Conservation (phyloP, 2,797 vertebrate species). For the Tragelaphus eurycerus region DNA sequence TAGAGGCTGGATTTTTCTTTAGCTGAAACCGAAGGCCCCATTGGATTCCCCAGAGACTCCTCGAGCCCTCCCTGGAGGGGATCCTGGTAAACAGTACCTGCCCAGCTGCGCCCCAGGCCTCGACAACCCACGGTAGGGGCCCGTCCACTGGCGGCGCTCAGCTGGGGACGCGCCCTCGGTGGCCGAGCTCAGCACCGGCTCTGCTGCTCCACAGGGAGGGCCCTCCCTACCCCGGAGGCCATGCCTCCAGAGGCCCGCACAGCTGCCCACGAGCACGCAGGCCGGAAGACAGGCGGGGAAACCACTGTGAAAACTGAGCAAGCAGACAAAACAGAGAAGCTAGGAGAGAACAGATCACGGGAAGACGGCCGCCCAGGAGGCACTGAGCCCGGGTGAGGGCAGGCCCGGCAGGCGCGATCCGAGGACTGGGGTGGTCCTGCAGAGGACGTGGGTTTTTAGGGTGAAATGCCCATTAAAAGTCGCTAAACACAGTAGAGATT, state of each 20-base stretch:
- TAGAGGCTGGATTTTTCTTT: background rate
- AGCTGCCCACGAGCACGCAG: background rate
- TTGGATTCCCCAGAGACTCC: too few relatives aligned
- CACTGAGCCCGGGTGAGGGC: too few relatives aligned
- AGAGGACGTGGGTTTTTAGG: background rate
- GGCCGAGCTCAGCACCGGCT: background rate
- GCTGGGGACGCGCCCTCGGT: background rate
- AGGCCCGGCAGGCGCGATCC: background rate
- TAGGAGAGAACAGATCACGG: background rate
- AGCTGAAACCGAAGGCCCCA: background rate
- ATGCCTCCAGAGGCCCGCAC: background rate
- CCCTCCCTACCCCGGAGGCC: background rate
- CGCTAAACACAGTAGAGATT: background rate
- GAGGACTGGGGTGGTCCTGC: background rate
- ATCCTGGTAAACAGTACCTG: fast-evolving
- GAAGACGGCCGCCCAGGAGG: background rate
- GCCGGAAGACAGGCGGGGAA: too few relatives aligned
- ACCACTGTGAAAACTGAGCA: background rate
- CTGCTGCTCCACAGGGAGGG: fast-evolving
- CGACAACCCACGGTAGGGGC: background rate
- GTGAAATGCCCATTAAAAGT: background rate
- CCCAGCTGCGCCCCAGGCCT: fast-evolving
- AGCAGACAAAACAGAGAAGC: background rate
- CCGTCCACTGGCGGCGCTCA: fast-evolving
- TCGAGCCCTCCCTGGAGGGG: background rate